Percentiles rank a stretch among this genome's conserved stretches.
Evolutionary conservation across 2,797 vertebrate genomes (phyloP).

Genomic region (Phrynocephalus forsythii): DNA sequence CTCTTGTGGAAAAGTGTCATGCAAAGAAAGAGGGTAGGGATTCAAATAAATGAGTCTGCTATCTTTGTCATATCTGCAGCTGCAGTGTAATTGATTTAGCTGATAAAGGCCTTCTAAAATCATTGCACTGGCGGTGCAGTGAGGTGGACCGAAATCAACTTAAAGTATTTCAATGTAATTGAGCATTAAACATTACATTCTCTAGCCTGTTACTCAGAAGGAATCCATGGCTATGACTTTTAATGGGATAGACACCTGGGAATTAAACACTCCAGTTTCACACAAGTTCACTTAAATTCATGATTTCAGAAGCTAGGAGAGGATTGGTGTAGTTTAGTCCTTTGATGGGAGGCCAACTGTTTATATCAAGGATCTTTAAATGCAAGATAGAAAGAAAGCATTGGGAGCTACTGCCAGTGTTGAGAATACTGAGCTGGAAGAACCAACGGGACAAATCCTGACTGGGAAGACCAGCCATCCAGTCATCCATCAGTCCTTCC

Average conservation of each 20-base stretch:
- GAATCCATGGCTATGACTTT: neutral
- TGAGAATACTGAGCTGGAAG: too few relatives aligned
- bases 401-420: too few relatives aligned
- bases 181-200: neutral
- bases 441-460: too few relatives aligned
- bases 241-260: neutral
- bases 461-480: too few relatives aligned
- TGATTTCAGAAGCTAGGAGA: neutral
- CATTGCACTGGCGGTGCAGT: neutral
- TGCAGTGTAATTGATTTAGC: neutral
- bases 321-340: neutral
- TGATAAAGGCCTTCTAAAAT: neutral
- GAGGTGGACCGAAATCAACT: constrained; percentile 3
- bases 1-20: neutral
- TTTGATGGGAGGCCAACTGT: neutral
- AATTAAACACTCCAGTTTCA: neutral
- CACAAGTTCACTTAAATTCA: neutral
- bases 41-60: too few relatives aligned
- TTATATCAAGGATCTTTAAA: too few relatives aligned
- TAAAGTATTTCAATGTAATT: neutral
- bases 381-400: too few relatives aligned
- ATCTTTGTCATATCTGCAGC: neutral
- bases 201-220: neutral
- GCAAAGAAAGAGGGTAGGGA: too few relatives aligned
- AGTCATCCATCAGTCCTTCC: too few relatives aligned